Evolutionary conservation across 2,888 invertebrate genomes (phyloP), one percentile per base, ranked within the genome.

Genomic region (Megaustenia siamemsis): DNA sequence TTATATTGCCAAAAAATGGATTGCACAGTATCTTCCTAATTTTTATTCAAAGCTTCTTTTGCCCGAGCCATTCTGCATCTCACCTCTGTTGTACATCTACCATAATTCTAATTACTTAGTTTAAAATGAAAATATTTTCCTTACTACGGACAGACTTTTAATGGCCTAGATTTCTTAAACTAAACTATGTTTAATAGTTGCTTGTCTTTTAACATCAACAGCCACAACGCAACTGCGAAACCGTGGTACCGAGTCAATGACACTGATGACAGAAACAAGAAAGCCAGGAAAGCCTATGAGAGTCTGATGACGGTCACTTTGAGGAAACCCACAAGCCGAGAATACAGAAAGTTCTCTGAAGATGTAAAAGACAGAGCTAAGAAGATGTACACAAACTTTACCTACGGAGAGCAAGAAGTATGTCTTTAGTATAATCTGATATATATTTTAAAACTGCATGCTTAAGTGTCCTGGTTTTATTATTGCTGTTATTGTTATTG

Each of bases 171-270:
- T 12, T 12, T 66, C 6, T 45, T 60, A 18, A 1, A 32, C 38
- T 73, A 35, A 53, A 12, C 18, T 4, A 18, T 24, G 28, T 56
- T 63, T 21, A 49, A 45, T 43, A 40, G 60, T 83, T 76, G 43
- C n/a, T n/a, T n/a, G n/a, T n/a, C n/a, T n/a, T n/a, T n/a, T n/a
- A 38, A 76, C 49, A 38, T 63, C 90, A 88, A 24, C 89, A 94
- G 94, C 87, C 92, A 94, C 87, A 92, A 93, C 84, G 91, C 93
- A 43, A 93, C 92, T 66, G 91, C 93, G 83, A 96, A 96, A 90
- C 99, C 99, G 0, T 99, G 99, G 99, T 96, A 96, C 91, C 95
- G 97, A 86, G 98, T 93, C 0, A n/a, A n/a, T n/a, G n/a, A n/a
- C n/a, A n/a, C n/a, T n/a, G n/a, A n/a, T n/a, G n/a, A n/a, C n/a